Evolutionary conservation across 2,888 invertebrate genomes (phyloP), one percentile per base, ranked within the genome.

Genomic region (Podabrus alpinus): DNA sequence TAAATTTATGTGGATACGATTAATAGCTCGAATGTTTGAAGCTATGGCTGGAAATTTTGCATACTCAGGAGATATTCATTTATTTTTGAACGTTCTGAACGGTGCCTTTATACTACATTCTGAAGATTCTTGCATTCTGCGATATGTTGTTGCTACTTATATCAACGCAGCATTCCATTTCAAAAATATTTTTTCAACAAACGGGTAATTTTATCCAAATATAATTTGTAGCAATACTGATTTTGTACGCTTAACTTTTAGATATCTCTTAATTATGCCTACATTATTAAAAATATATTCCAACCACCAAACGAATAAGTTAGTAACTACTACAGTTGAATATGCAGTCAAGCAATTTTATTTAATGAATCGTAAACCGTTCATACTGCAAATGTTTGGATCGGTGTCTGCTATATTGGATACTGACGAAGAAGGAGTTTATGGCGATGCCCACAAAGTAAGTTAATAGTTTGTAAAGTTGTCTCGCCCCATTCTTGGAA

Each of bases 291-390:
- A 98, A 88, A 94, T 99, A 72, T 99, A 99, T 88, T 97, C 98
- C 2, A 97, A 97, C 84, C 97, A 98, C 87, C 99, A 98, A 89
- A 97, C 98, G 0, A 99, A 99, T 87, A 95, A 95, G 84, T 89
- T 98, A 17, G 95, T 99, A 1, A 97, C 96, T 5, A 94, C 97
- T 0, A 97, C 98, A 0, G 96, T 99, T 71, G 98, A 99, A 86
- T 99, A 98, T 86, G 97, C 98, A 0, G 98, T 98, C 13, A 97
- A 98, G 84, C 99, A 99, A 86, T 99, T 99, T 88, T 99, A 99
- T 87, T 90, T 99, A 74, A 92, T 99, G 86, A 99, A 99, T 85
- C 91, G 99, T 69, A 99, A 99, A 85, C 99, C 99, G 1, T 99
- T 99, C 84, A 96, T 99, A 81, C 89, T 99, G 69, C 98, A 99